Base-by-base conservation (phyloP, 1,140 invertebrate species). In the Metaphire vulgaris region DNA sequence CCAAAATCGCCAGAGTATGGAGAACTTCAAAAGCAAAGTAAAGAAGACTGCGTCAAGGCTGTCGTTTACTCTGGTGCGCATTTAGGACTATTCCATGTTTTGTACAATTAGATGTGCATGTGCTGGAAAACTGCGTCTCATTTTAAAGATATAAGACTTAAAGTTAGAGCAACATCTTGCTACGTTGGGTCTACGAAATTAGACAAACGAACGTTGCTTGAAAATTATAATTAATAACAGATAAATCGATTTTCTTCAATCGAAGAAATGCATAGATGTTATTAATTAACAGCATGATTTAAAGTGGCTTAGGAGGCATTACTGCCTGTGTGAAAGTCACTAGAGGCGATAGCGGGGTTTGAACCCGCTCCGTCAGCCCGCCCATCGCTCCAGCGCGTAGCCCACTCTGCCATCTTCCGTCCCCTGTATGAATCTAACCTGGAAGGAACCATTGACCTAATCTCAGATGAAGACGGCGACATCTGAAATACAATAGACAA, bases 1-100 rank as follows among this genome's bases (percentile, higher is more conserved):
- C 80, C 80, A 78, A 83, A 85, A 26, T 85, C 82, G 0, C 85
- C 85, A 64, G 83, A 72, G 77, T 85, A 85, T 70, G 85, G 81
- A 33, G 83, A 84, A 72, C 85, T 56, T 56, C 41, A 56, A 21
- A 56, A 12, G 41, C 6, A 56, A 21, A 56, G 21, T 21, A 56
- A 56, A 56, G 6, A 56, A 21, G 6, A 56, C n/a, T n/a, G n/a
- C n/a, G n/a, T n/a, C n/a, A n/a, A n/a, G n/a, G n/a, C n/a, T n/a
- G n/a, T n/a, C n/a, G n/a, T n/a, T n/a, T n/a, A n/a, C n/a, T n/a
- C n/a, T n/a, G n/a, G n/a, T n/a, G n/a, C n/a, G n/a, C n/a, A n/a
- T n/a, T n/a, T n/a, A n/a, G n/a, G 41, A 56, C 21, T 56, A 56
- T 56, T 6, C 6, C 41, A 6, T 56, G 6, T 12, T 56, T 56